Base-by-base conservation (phyloP, 30 jellyfish, hydroid and myxozoan genomes). In the Chrysaora quinquecirrha region DNA sequence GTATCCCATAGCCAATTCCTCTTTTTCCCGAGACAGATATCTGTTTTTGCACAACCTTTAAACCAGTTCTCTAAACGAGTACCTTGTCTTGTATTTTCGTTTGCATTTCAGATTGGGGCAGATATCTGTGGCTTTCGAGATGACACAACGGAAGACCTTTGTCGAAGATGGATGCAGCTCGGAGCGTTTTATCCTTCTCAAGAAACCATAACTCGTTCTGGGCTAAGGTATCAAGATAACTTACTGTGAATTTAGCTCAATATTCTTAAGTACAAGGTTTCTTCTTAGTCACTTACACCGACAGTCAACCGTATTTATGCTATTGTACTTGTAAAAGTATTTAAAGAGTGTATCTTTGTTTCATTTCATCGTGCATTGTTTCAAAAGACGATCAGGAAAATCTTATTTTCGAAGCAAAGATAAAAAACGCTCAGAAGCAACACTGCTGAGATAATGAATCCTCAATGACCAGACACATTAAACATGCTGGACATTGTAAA, bases 81-180 rank as follows among this genome's bases (percentile, higher is more conserved):
- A n/a, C n/a, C n/a, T n/a, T n/a, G n/a, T n/a, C n/a, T n/a, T n/a
- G n/a, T n/a, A n/a, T n/a, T n/a, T n/a, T n/a, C n/a, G n/a, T n/a
- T n/a, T n/a, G n/a, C n/a, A n/a, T n/a, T 24, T 12, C 80, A 90
- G 97, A 84, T 73, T 38, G 99, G 99, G 1, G 97, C 99, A 24
- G 99, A 94, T 61, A 88, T 87, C 9, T 94, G 99, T 83, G 99
- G 99, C 12, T 94, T 94, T 49, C 52, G 78, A 46, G 95, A 75
- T 11, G 80, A 85, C 21, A 63, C 96, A 19, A 88, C 94, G 10
- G 91, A 69, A 66, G 89, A 60, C 16, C 82, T 94, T 11, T 94
- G 99, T 64, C 89, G 87, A 33, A 82, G 97, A 14, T 94, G 99
- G 99, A 94, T 84, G 43, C 99, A 94, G 56, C 76, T 94, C 11